phyloP scores from a whole-genome alignment of 2,888 invertebrate genomes.

The Drosophila robusta region DNA sequence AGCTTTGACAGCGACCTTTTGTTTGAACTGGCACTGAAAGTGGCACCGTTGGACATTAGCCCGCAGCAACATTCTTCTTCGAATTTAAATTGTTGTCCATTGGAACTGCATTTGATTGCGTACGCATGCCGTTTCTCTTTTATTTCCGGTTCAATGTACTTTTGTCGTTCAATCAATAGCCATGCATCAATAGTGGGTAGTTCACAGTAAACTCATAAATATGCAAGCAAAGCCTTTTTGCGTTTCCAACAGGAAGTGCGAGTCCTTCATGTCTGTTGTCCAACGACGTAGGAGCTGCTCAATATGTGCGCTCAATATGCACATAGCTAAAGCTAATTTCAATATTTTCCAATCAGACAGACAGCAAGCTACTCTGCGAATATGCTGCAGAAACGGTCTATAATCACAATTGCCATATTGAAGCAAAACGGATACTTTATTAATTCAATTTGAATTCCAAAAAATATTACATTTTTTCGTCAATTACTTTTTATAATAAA shows the following conservation, averaged over 20 bases:
- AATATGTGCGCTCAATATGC: constrained; percentile 18
- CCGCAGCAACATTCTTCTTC: background rate
- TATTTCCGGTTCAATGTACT: background rate
- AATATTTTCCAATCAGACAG: background rate
- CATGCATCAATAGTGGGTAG: constrained; percentile 6
- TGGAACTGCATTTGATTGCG: no score
- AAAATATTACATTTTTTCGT: background rate
- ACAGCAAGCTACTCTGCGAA: constrained; percentile 1
- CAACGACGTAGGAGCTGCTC: background rate
- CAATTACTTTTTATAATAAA: no score
- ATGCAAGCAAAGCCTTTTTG: constrained; percentile 9
- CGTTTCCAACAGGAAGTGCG: background rate
- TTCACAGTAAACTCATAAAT: constrained; percentile 27
- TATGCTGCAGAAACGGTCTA: background rate
- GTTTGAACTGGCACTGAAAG: background rate
- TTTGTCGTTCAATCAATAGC: constrained; percentile 26
- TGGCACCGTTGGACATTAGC: background rate
- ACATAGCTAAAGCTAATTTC: constrained; percentile 19
- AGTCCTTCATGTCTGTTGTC: constrained; percentile 8
- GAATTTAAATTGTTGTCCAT: background rate
- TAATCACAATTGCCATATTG: background rate
- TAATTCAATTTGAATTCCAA: background rate
- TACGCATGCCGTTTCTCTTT: background rate
- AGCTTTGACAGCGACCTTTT: constrained; percentile 12
- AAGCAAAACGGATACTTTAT: background rate